Evolutionary conservation across 2,113 vertebrate genomes (phyloP), one percentile per base, ranked within the genome.

Genomic region (Dasyornis broadbenti): DNA sequence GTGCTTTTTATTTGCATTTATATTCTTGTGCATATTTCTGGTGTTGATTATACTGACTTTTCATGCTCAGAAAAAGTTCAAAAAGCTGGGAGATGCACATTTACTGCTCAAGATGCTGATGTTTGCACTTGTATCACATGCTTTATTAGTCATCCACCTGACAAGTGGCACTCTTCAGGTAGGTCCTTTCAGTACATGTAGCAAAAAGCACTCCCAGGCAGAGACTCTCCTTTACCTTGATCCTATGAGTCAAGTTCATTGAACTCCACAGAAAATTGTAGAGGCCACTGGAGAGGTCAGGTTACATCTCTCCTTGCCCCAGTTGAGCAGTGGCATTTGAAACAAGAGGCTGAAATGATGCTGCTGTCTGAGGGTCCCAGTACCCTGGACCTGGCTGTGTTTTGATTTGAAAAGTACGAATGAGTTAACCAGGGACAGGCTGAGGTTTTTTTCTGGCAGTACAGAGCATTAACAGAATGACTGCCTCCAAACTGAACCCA

Each of bases 141-240:
- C 63, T 82, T 91, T 85, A 39, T 90, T 52, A 81, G 83, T 90
- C 72, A 87, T 78, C 75, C 2, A 10, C 50, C 78, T 95, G 45
- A 84, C 63, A 95, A 85, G 66, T 77, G 35, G 21, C 26, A 6
- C 57, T 95, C 63, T 78, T 85, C 86, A 91, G 81, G 93, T 96
- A 83, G 30, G n/a, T 86, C 16, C 49, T 86, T 80, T 77, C 72
- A 68, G 52, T 78, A 35, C 17, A 44, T 39, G 11, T 28, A 60
- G 31, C 63, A 53, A 82, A 88, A 88, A 79, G 20, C 44, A 64
- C 54, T 80, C 42, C 31, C 42, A 75, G 68, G 19, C 13, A 79
- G 28, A 37, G 50, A 54, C 31, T 63, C 7, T 31, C 72, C 31
- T 70, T 85, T 85, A 71, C 37, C 45, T 83, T 50, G 26, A 35